Base-by-base conservation (phyloP, 2,797 vertebrate species). In the Ambastaia sidthimunki region DNA sequence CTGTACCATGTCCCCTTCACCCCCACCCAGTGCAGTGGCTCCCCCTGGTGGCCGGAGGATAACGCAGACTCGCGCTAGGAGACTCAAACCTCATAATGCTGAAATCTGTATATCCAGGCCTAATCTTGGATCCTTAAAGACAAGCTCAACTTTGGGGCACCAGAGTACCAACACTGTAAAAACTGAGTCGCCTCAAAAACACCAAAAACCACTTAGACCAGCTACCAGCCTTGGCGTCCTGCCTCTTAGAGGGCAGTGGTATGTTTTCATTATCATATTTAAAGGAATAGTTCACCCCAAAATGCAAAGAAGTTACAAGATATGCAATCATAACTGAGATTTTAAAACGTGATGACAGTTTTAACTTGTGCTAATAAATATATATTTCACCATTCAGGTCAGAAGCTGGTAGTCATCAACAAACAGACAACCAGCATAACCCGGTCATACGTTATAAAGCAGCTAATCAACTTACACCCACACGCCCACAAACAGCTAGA, bases 401-500 rank as follows among this genome's bases (percentile, higher is more conserved):
- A 65, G 31, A 65, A 19, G 34, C 62, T 16, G 48, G 47, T 47
- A 86, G 63, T 4, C 7, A 67, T 21, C 23, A 37, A 47, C 81
- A 70, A 57, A 75, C 82, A 19, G 82, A 41, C 69, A 84, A 1
- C 70, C 80, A 76, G 21, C 87, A 85, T 28, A 87, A 85, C 62
- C 83, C 90, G 72, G 65, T 87, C 69, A 83, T 85, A 74, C 47
- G n/a, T 71, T 87, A 87, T 44, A 86, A 85, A 85, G 59, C 59
- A 18, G 74, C 9, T 0, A 73, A 87, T 60, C 89, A 83, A 66
- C 83, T 84, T 3, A 44, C 1, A 0, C 62, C 83, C 0, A 48
- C 80, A 48, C 91, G 89, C 25, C 90, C 92, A 50, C 89, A 91
- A 79, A 93, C 92, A n/a, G 88, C 92, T 74, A 85, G 67, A 37